phyloP scores from a whole-genome alignment of 2,113 vertebrate species.

The Hyla sarda region DNA sequence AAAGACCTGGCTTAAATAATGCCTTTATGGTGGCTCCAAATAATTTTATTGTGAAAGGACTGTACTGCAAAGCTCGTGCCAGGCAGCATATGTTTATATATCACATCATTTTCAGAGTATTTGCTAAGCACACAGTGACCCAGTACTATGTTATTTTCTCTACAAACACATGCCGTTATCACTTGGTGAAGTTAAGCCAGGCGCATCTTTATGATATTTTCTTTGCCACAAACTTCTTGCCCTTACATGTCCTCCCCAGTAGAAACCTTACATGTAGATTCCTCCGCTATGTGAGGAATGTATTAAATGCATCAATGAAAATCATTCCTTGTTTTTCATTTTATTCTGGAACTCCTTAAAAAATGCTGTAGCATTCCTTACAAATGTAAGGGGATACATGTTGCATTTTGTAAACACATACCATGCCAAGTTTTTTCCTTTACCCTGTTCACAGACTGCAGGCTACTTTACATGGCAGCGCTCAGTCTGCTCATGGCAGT shows the following conservation, averaged over 20 bases:
- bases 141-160: not conserved
- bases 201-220: not conserved
- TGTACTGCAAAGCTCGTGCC: not conserved
- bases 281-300: constrained; percentile 18
- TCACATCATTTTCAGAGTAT: not conserved
- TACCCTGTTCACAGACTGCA: no score
- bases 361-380: no score
- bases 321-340: not conserved
- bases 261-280: not conserved
- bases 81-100: not conserved
- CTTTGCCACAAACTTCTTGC: not conserved
- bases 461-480: no score
- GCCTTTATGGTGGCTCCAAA: not conserved
- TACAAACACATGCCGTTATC: constrained; percentile 3
- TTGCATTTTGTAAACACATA: no score
- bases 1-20: no score
- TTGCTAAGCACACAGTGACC: not conserved
- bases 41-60: not conserved
- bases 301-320: not conserved
- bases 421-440: no score
- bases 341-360: no score
- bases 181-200: not conserved
- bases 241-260: not conserved
- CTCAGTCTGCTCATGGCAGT: no score
- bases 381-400: no score